Evolutionary conservation across 1,140 invertebrate genomes (phyloP).

Genomic region (Rhopalosiphum padi): DNA sequence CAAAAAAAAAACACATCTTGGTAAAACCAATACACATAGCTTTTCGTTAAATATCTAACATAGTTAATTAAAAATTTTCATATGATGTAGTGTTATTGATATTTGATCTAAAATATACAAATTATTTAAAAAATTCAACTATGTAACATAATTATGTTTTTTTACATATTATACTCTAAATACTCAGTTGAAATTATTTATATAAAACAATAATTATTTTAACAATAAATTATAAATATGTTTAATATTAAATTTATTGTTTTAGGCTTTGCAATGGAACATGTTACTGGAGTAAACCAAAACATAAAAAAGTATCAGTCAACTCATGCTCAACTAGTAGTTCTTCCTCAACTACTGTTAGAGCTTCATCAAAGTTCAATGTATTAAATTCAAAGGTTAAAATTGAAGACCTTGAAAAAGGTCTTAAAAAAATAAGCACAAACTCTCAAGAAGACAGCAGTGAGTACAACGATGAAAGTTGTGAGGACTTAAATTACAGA

Average conservation of each 20-base stretch:
- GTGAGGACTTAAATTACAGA: slow-evolving; percentile 24
- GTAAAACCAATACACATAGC: no score
- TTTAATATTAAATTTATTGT: background rate
- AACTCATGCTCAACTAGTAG: background rate
- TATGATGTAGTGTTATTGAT: no score
- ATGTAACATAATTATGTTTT: no score
- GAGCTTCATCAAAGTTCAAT: background rate
- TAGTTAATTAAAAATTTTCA: no score
- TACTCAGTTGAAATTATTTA: background rate
- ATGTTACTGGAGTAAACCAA: slow-evolving; percentile 29
- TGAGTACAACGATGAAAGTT: background rate
- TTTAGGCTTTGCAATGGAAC: slow-evolving; percentile 51
- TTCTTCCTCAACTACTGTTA: background rate
- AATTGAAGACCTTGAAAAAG: background rate
- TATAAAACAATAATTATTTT: background rate
- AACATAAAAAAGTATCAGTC: background rate
- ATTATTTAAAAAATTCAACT: no score
- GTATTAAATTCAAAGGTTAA: background rate
- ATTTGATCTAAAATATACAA: no score
- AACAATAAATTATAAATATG: background rate
- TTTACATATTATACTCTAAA: background rate
- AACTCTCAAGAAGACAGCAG: background rate
- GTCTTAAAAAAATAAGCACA: background rate
- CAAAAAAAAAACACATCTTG: no score
- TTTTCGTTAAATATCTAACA: no score